Evolutionary conservation across 2,797 vertebrate genomes (phyloP), one percentile per base, ranked within the genome.

Genomic region (Acomys russatus): DNA sequence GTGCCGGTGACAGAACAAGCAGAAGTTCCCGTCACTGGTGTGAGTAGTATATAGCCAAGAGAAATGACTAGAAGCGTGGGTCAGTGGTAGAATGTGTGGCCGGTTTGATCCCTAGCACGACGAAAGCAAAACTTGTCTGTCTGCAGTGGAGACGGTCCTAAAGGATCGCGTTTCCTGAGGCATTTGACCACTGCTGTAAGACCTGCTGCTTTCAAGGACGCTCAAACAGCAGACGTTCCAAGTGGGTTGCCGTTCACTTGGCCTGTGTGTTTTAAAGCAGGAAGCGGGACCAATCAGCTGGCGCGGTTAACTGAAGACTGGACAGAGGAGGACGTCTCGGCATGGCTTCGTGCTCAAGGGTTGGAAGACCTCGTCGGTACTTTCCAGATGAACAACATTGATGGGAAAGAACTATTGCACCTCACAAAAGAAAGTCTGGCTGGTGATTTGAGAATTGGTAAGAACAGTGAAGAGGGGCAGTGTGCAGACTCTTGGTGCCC

Each of bases 381-480:
- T 98, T 99, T 99, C 97, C 99, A 98, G 98, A 97, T 85, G 76
- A 99, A 99, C 98, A 99, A 99, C 96, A 99, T 99, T 1, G 99
- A 99, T 74, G 99, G 99, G 80, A 97, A 98, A 92, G 99, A 99
- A 98, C 98, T 99, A 7, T 96, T 99, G 93, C 98, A 94, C 96
- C 98, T 99, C 97, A 99, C 98, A 94, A 99, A 98, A 97, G 99
- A 99, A 92, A 99, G 98, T 8, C 98, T 99, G 93, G 86, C 98
- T 94, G 98, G 97, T n/a, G 99, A 99, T 95, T 98, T 99, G 97
- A 99, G 99, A 98, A 99, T 99, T 20, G 99, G 99, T 99, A 98
- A 99, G 99, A 89, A 9, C 68, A 30, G 7, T 95, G 68, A 95
- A 85, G 91, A 78, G 3, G 68, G 44, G 44, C 49, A 38, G 17